phyloP scores from a whole-genome alignment of 2,113 vertebrate genomes.

The Rana temporaria region DNA sequence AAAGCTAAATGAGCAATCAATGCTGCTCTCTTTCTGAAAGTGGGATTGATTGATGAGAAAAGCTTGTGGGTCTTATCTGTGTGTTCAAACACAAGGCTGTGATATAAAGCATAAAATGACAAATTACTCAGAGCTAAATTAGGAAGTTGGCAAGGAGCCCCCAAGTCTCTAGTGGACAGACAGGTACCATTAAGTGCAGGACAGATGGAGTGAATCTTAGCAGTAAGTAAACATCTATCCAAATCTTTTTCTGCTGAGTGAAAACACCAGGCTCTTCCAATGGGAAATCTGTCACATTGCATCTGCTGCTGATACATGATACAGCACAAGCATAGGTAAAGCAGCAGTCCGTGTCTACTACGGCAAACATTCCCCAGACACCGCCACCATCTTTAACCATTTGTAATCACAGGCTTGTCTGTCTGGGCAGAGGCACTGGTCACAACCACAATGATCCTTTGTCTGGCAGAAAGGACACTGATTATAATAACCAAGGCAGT shows the following conservation, averaged over 20 bases:
- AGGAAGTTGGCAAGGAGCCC: conserved; percentile 44
- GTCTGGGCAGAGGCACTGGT: not conserved
- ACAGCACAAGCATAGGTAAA: conserved; percentile 38
- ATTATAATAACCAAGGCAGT: not conserved
- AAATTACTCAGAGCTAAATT: conserved; percentile 46
- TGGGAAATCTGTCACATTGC: conserved; percentile 65
- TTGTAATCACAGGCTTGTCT: conserved; percentile 10
- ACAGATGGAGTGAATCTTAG: conserved; percentile 71
- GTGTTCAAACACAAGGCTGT: conserved; percentile 46
- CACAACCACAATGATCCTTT: conserved; percentile 24
- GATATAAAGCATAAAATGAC: conserved; percentile 49
- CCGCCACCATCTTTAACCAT: conserved; percentile 16
- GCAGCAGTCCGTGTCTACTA: conserved; percentile 5
- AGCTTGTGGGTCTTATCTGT: conserved; percentile 39
- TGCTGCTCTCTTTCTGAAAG: conserved; percentile 10
- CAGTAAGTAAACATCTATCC: conserved; percentile 61
- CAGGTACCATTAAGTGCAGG: conserved; percentile 57
- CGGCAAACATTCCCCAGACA: conserved; percentile 52
- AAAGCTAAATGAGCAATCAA: conserved; percentile 36
- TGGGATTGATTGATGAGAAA: conserved; percentile 49
- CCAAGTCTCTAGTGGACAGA: conserved; percentile 36
- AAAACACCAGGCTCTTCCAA: conserved; percentile 56
- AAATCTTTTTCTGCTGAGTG: conserved; percentile 58
- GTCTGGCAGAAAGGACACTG: conserved; percentile 13
- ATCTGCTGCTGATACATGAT: conserved; percentile 60